Evolutionary conservation across 2,797 vertebrate species (phyloP).

Genomic region (Capromys pilorides): DNA sequence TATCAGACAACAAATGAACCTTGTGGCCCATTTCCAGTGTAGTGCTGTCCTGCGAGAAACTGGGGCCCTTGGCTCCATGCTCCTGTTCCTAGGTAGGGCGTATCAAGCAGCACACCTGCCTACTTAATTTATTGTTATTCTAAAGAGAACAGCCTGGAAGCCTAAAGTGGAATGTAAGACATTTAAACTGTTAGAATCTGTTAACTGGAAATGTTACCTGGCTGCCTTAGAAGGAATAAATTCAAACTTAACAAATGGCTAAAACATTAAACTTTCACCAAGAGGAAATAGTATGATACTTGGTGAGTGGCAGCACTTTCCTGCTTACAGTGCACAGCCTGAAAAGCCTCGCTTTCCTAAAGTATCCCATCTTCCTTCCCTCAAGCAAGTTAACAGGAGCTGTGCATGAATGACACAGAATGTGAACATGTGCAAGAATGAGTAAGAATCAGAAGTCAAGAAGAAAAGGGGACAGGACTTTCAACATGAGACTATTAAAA

Average conservation of each 20-base stretch:
- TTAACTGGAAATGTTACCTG: not conserved
- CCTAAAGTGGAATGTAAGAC: fast-evolving
- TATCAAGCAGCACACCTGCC: not conserved
- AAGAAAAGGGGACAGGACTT: not conserved
- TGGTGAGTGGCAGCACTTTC: fast-evolving
- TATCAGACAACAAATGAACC: fast-evolving
- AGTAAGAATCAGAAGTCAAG: not conserved
- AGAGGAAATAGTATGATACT: not conserved
- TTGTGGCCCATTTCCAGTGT: fast-evolving
- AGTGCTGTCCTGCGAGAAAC: not conserved
- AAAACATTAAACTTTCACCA: not conserved
- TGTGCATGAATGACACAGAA: not conserved
- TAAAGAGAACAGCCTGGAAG: not conserved
- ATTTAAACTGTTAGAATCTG: not conserved
- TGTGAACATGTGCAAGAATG: no score
- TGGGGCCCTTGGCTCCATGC: not conserved
- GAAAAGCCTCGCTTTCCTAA: not conserved
- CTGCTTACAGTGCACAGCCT: fast-evolving
- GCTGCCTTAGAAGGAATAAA: not conserved
- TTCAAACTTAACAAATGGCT: not conserved
- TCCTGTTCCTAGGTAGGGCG: not conserved
- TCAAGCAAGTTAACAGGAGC: not conserved
- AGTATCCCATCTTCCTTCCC: fast-evolving
- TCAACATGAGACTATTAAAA: not conserved
- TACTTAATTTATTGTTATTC: not conserved